Evolutionary conservation across 2,113 vertebrate species (phyloP), one percentile per base, ranked within the genome.

Genomic region (Phoxinus phoxinus): DNA sequence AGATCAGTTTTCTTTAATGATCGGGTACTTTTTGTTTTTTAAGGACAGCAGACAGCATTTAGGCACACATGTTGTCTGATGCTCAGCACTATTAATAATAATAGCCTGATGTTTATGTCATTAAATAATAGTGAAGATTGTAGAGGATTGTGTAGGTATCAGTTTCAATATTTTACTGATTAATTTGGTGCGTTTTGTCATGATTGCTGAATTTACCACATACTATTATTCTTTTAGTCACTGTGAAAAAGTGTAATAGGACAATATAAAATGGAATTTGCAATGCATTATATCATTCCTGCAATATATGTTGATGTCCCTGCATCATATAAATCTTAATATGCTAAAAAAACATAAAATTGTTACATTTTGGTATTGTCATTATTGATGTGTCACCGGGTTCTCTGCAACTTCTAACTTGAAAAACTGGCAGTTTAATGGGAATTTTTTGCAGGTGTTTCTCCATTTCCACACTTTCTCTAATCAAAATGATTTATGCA

Each of bases 21-120:
- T 74, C 72, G 17, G 37, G 23, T 25, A 27, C n/a, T 27, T 25
- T 74, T 41, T 48, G 12, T 25, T 74, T 27, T 72, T 74, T 27
- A 74, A 72, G 71, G 41, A 74, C n/a, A 46, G 41, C 71, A 73
- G 71, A 73, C 11, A 25, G n/a, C 59, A 56, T 56, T 56, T 23
- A 23, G 7, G 53, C 19, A 59, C 21, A 41, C 35, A n/a, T 4
- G 19, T 10, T 3, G 19, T 72, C 19, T 71, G 17, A 71, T 72
- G 37, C 23, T 73, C 71, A 71, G 32, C 67, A 23, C 67, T 37
- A 3, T 65, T 72, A 13, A 72, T 41, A 37, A 10, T 41, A 41
- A 17, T 17, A 72, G 21, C 35, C 32, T 59, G 58, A 59, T 23
- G 23, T 59, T 59, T 72, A n/a, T 41, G 69, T 41, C 21, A n/a